phyloP scores from a whole-genome alignment of 2,113 vertebrate genomes.

The Grammomys surdaster region DNA sequence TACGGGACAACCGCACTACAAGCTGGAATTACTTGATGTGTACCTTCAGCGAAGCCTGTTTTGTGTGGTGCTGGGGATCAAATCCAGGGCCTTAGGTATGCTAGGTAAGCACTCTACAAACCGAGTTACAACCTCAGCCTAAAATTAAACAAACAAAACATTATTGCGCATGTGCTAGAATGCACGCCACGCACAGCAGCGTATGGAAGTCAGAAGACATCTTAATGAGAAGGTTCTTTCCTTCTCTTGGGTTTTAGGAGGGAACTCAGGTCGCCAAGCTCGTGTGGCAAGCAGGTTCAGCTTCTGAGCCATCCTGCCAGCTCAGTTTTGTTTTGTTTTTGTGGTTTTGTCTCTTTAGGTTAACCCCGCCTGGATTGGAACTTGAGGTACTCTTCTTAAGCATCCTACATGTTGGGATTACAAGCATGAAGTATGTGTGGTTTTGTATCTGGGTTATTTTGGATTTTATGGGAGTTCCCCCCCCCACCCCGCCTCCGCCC shows the following conservation, averaged over 20 bases:
- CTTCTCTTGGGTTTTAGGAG: background rate
- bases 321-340: background rate
- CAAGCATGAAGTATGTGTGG: background rate
- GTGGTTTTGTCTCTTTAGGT: background rate
- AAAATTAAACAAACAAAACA: background rate
- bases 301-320: background rate
- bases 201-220: background rate
- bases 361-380: background rate
- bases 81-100: background rate
- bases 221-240: background rate
- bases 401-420: background rate
- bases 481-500: rapidly evolving
- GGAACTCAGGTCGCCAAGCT: background rate
- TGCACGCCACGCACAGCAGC: background rate
- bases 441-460: background rate
- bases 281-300: background rate
- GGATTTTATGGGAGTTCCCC: background rate
- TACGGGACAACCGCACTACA: background rate
- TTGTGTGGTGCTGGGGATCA: background rate
- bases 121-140: background rate
- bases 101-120: background rate
- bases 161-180: background rate
- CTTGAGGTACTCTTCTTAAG: too few species aligned
- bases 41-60: background rate
- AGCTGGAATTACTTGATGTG: background rate